These are phyloP conservation scores for Phalacrocorax pelagicus DNA, from an alignment of 2,113 vertebrate species.

Conservation along the genomic window DNA sequence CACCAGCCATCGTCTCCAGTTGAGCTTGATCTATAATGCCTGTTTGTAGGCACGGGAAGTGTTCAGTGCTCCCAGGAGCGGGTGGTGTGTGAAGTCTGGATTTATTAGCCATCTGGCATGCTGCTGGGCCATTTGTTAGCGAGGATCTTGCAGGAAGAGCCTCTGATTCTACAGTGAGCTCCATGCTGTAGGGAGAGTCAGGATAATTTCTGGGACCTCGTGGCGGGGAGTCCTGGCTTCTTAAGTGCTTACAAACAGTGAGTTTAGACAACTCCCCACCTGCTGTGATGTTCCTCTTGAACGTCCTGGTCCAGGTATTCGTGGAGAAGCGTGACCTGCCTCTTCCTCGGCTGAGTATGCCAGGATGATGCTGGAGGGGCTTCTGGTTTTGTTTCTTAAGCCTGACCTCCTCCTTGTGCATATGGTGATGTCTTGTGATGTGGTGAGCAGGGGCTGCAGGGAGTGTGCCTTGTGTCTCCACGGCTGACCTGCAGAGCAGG, in stretches of 20 bases:
- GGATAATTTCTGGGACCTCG: not conserved
- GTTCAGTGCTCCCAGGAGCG: not conserved
- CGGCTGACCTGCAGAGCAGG: not conserved
- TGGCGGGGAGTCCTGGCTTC: not conserved
- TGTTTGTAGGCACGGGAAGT: not conserved
- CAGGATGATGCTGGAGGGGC: not conserved
- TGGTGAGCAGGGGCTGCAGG: not conserved
- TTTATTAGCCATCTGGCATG: not conserved
- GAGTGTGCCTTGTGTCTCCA: not conserved
- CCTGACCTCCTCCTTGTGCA: not conserved
- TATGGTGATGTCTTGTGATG: not conserved
- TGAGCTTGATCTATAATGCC: not conserved
- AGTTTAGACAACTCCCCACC: not conserved
- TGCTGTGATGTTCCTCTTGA: not conserved
- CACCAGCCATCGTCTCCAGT: not conserved
- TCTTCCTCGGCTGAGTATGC: not conserved
- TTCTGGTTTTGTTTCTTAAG: not conserved
- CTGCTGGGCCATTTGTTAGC: not conserved
- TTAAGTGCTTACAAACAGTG: not conserved
- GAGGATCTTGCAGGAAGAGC: not conserved
- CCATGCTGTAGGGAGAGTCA: not conserved
- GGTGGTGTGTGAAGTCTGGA: not conserved
- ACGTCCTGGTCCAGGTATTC: not conserved
- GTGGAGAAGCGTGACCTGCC: not conserved
- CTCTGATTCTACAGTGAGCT: not conserved